Percentiles rank a stretch among this genome's conserved stretches.
These are phyloP conservation scores for Ectemnius continuus DNA, from an alignment of 2,888 invertebrate genomes.

Conservation along the genomic window DNA sequence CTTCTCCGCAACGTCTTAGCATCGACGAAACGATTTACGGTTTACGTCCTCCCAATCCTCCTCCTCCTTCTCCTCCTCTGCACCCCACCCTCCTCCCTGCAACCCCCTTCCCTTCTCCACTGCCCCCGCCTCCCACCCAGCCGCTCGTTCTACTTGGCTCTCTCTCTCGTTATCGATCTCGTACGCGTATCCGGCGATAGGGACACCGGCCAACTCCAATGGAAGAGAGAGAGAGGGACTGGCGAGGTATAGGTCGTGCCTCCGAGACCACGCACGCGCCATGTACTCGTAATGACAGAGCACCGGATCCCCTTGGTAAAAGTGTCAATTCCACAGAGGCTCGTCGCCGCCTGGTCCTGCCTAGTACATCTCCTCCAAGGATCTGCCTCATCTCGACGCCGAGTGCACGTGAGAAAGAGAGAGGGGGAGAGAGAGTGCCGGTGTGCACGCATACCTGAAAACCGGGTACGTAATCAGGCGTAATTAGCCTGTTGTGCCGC, in stretches of 20 bases:
- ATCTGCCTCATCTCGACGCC: not conserved
- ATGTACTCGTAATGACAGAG: constrained; percentile 51
- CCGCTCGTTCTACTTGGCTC: no score
- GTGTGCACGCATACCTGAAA: constrained; percentile 52
- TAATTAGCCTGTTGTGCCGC: constrained; percentile 70
- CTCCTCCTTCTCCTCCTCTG: constrained; percentile 32
- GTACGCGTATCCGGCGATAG: constrained; percentile 37
- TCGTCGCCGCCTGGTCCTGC: constrained; percentile 5
- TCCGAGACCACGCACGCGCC: constrained; percentile 58
- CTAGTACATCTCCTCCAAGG: no score
- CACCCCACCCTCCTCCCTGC: no score
- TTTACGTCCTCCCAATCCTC: not conserved
- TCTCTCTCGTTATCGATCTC: constrained; percentile 56
- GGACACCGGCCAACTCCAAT: not conserved
- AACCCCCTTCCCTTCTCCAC: constrained; percentile 13
- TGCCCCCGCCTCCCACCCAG: no score
- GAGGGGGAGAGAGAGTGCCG: constrained; percentile 28
- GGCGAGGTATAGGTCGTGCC: constrained; percentile 39
- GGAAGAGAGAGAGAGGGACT: not conserved
- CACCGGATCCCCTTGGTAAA: constrained; percentile 42
- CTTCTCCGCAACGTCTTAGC: constrained; percentile 52
- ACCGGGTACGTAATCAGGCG: constrained; percentile 66
- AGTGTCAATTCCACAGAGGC: constrained; percentile 51
- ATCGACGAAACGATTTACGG: constrained; percentile 61
- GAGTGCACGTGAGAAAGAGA: constrained; percentile 20